phyloP scores from a whole-genome alignment of 2,888 invertebrate genomes.

The Blastobasis lacticolella region DNA sequence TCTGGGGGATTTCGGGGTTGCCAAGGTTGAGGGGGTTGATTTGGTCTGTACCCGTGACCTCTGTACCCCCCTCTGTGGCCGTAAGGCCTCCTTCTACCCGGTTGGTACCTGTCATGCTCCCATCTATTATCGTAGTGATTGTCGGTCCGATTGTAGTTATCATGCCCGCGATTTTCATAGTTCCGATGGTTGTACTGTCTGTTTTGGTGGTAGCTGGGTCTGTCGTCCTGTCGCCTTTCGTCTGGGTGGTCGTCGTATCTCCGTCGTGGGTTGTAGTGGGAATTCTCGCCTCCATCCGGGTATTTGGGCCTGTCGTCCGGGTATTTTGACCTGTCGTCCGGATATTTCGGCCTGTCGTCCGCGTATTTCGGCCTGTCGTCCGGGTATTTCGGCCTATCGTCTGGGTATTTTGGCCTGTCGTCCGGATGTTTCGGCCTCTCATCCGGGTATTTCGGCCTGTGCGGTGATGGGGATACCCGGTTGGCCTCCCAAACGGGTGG shows the following conservation, averaged over 20 bases:
- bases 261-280: conserved; percentile 21
- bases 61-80: conserved; percentile 36
- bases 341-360: conserved; percentile 15
- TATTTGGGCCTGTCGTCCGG: background rate
- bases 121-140: conserved; percentile 22
- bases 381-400: conserved; percentile 20
- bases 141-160: conserved; percentile 17
- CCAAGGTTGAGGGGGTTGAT: conserved; percentile 20
- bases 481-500: conserved; percentile 45
- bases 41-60: conserved; percentile 21
- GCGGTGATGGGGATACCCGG: conserved; percentile 22
- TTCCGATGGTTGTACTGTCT: conserved; percentile 31
- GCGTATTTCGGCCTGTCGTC: conserved; percentile 16
- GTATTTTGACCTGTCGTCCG: conserved; percentile 23
- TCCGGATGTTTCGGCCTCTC: conserved; percentile 18
- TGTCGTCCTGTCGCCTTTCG: conserved; percentile 22
- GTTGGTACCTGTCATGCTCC: conserved; percentile 23
- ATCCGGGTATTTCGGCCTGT: conserved; percentile 22
- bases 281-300: conserved; percentile 24
- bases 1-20: no score
- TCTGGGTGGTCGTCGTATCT: conserved; percentile 23
- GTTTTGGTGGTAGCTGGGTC: conserved; percentile 10
- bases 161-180: conserved; percentile 8
- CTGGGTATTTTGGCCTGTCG: conserved; percentile 2
- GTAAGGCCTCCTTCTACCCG: conserved; percentile 29